These are phyloP conservation scores for Antedon mediterranea DNA, from an alignment of 53 echinoderm and acorn worm species.

Conservation along the genomic window DNA sequence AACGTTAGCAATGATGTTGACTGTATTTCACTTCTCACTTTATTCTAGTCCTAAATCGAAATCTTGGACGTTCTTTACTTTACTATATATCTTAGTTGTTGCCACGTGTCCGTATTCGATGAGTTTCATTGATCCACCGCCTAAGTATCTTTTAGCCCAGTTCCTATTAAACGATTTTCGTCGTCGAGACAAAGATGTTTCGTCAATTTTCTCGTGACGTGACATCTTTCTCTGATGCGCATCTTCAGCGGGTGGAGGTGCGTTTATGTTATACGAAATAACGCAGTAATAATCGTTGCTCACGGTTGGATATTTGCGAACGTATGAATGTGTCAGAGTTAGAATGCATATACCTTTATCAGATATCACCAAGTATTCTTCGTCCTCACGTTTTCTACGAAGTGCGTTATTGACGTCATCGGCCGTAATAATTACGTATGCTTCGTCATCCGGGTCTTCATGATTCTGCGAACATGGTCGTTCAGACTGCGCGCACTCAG, in stretches of 20 bases:
- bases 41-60: too few species aligned
- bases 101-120: background rate
- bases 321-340: background rate
- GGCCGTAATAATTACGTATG: too few species aligned
- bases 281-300: background rate
- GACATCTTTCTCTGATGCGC: background rate
- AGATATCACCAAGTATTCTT: background rate
- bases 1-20: too few species aligned
- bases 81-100: too few species aligned
- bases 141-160: background rate
- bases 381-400: background rate
- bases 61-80: too few species aligned
- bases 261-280: background rate
- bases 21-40: too few species aligned
- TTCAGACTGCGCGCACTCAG: too few species aligned
- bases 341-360: background rate
- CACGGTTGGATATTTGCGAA: background rate
- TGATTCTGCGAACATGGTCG: too few species aligned
- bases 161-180: background rate
- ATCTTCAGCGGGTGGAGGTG: background rate
- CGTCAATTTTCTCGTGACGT: background rate
- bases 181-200: too few species aligned
- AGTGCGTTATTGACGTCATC: too few species aligned
- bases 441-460: too few species aligned
- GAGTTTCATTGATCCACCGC: background rate